Conservation (phyloP, 64 coral and sea anemone species). For the Dendronephthya gigantea region DNA sequence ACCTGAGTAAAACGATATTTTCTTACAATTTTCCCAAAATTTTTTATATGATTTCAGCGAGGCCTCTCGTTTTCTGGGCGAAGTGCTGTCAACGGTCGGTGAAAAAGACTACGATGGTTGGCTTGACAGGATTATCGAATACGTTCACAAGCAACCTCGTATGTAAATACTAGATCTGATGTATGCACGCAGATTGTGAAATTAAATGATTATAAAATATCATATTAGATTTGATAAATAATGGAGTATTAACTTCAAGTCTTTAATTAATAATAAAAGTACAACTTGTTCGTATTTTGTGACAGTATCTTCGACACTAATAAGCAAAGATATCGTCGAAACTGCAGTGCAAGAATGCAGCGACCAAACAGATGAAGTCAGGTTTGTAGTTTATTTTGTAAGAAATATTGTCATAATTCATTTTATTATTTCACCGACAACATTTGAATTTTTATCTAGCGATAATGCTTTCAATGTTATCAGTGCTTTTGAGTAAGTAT, state of each 20-base stretch:
- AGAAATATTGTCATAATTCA: background rate
- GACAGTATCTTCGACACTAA: constrained; percentile 38
- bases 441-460: background rate
- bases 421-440: background rate
- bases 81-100: constrained; percentile 59
- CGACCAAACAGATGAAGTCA: constrained; percentile 55
- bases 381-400: background rate
- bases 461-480: constrained; percentile 94
- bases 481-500: constrained; percentile 55
- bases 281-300: background rate
- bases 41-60: constrained; percentile 22
- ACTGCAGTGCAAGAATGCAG: constrained; percentile 93
- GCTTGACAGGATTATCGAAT: constrained; percentile 82
- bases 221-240: no score
- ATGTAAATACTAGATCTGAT: background rate
- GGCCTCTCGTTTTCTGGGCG: constrained; percentile 69
- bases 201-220: no score
- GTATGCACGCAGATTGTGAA: no score
- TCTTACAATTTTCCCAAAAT: background rate
- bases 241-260: no score
- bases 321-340: constrained; percentile 63
- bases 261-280: no score
- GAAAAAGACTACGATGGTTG: constrained; percentile 81
- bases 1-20: no score
- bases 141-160: constrained; percentile 79